Evolutionary conservation across 2,113 vertebrate species (phyloP).

Genomic region (Ctenodactylus gundi): DNA sequence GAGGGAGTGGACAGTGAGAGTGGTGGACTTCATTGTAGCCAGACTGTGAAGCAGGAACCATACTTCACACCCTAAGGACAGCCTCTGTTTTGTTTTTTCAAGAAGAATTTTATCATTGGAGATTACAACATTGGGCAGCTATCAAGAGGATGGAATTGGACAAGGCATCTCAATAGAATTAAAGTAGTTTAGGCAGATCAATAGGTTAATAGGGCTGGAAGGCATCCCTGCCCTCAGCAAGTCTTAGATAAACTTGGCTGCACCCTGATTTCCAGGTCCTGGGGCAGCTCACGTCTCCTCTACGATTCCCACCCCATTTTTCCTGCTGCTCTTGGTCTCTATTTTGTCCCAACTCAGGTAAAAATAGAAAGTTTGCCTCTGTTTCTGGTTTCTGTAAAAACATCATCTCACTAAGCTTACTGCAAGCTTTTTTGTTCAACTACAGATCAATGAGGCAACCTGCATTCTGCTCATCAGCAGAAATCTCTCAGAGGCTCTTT

Average conservation of each 20-base stretch:
- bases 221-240: neutral
- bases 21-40: neutral
- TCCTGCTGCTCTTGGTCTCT: neutral
- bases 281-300: neutral
- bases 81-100: neutral
- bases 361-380: neutral
- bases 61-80: neutral
- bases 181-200: neutral
- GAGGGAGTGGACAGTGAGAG: neutral
- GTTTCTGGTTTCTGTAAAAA: neutral
- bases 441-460: neutral
- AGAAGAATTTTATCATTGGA: neutral
- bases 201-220: neutral
- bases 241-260: neutral
- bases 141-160: neutral
- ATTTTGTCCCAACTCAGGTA: neutral
- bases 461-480: neutral
- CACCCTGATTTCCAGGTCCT: neutral
- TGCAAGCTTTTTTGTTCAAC: neutral
- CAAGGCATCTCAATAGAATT: rapidly evolving
- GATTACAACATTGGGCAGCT: neutral
- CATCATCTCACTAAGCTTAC: neutral
- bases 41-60: neutral
- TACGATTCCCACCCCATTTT: neutral
- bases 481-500: neutral